Conservation (phyloP, 1,140 invertebrate genomes). For the Varroa destructor region DNA sequence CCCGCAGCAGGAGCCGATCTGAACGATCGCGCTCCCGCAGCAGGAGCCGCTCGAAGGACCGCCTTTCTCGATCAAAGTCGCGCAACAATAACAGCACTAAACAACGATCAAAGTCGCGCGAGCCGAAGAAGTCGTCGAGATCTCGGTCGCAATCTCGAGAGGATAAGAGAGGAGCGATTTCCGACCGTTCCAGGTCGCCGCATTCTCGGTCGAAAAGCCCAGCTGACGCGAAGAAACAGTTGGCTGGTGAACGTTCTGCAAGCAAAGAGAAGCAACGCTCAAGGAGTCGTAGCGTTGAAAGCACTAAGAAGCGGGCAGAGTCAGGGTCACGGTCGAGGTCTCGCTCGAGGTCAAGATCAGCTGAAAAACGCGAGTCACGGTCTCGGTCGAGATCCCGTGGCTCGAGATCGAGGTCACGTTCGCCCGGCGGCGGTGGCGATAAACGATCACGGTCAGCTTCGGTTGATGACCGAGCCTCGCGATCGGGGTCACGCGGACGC, state of each 20-base stretch:
- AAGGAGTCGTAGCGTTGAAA: no score
- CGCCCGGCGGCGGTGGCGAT: neutral
- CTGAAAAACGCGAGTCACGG: neutral
- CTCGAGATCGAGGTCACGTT: neutral
- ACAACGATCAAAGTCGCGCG: no score
- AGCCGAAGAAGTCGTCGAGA: conserved; percentile 19
- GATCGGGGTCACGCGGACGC: conserved; percentile 6
- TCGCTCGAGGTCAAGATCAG: conserved; percentile 9
- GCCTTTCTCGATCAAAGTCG: no score
- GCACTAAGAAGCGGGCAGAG: no score
- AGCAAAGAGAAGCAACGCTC: no score
- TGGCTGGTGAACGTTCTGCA: no score
- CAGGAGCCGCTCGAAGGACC: neutral
- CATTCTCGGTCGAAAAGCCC: conserved; percentile 8
- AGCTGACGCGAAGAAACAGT: neutral
- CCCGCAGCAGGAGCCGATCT: conserved; percentile 8
- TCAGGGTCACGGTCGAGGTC: neutral
- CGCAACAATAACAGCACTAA: no score
- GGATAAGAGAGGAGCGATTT: conserved; percentile 5
- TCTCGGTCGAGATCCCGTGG: neutral
- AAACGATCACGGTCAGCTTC: conserved; percentile 9
- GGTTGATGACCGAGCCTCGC: conserved; percentile 3
- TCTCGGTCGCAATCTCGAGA: neutral
- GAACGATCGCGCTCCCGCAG: conserved; percentile 19
- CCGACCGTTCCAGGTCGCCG: neutral